Percentiles rank a stretch among this genome's conserved stretches.
Evolutionary conservation across 2,888 invertebrate genomes (phyloP).

Genomic region (Hirudinaria manillensis): DNA sequence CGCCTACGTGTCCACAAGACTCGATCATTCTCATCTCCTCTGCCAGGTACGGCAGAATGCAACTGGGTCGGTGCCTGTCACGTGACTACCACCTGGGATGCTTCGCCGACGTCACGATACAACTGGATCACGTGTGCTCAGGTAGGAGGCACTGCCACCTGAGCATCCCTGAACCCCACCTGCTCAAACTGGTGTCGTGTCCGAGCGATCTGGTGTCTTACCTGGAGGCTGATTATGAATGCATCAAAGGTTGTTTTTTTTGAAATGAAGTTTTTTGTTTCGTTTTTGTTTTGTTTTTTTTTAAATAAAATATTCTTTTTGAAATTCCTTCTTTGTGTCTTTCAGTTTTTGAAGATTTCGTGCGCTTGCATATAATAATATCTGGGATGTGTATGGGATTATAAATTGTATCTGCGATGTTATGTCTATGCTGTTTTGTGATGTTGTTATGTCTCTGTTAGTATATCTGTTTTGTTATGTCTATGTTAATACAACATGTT

Average conservation of each 20-base stretch:
- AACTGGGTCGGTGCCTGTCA: conserved; percentile 28
- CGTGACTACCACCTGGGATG: conserved; percentile 33
- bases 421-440: no score
- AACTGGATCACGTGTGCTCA: conserved; percentile 32
- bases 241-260: conserved; percentile 32
- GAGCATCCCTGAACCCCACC: conserved; percentile 27
- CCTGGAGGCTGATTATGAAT: conserved; percentile 36
- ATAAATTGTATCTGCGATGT: no score
- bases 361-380: no score
- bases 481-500: no score
- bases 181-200: conserved; percentile 32
- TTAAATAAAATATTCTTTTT: no score
- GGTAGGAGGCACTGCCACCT: conserved; percentile 32
- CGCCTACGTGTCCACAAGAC: conserved; percentile 19
- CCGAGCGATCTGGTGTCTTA: conserved; percentile 37
- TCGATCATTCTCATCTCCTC: conserved; percentile 28
- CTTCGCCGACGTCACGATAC: conserved; percentile 30
- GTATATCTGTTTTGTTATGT: no score
- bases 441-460: no score
- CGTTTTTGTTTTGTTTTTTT: not conserved
- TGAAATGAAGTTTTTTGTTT: not conserved
- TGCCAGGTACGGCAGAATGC: conserved; percentile 31
- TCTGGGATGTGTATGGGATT: no score
- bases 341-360: no score
- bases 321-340: no score